Conservation (phyloP, 2,888 invertebrate genomes). For the Tetrapedia diversipes region DNA sequence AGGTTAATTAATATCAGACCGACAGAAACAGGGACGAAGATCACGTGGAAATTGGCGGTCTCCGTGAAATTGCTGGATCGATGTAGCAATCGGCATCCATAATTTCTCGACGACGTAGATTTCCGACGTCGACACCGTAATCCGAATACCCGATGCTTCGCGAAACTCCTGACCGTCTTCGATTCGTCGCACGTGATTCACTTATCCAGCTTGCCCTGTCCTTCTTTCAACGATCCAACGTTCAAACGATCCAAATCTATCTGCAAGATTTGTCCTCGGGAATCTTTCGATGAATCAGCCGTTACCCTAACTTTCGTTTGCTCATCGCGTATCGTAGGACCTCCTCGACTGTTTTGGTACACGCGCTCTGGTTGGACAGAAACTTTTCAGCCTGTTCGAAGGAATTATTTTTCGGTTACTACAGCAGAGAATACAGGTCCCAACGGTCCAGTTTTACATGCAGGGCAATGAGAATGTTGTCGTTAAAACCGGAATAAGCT, state of each 20-base stretch:
- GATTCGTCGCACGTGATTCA: not conserved
- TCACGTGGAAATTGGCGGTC: slow-evolving; percentile 71
- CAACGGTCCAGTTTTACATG: not conserved
- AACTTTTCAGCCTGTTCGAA: no score
- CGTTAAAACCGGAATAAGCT: slow-evolving; percentile 31
- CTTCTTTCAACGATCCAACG: no score
- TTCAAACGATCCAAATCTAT: no score
- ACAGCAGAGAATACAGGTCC: slow-evolving; percentile 17
- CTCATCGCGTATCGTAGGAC: not conserved
- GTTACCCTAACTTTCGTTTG: slow-evolving; percentile 46
- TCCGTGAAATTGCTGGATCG: slow-evolving; percentile 71
- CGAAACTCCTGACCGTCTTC: slow-evolving; percentile 47
- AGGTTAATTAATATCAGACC: slow-evolving; percentile 72
- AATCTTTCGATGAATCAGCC: slow-evolving; percentile 66
- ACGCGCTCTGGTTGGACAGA: no score
- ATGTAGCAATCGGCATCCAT: slow-evolving; percentile 70
- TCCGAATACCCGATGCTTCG: slow-evolving; percentile 34
- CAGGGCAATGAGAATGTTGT: slow-evolving; percentile 17
- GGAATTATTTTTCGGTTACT: not conserved
- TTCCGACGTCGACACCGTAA: slow-evolving; percentile 19
- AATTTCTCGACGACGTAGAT: slow-evolving; percentile 61
- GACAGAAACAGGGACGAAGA: slow-evolving; percentile 40
- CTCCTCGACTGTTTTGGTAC: slow-evolving; percentile 4
- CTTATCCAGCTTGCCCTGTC: not conserved
- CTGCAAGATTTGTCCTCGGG: slow-evolving; percentile 59